Base-by-base conservation (phyloP, 2,797 vertebrate genomes). In the Crenichthys baileyi region DNA sequence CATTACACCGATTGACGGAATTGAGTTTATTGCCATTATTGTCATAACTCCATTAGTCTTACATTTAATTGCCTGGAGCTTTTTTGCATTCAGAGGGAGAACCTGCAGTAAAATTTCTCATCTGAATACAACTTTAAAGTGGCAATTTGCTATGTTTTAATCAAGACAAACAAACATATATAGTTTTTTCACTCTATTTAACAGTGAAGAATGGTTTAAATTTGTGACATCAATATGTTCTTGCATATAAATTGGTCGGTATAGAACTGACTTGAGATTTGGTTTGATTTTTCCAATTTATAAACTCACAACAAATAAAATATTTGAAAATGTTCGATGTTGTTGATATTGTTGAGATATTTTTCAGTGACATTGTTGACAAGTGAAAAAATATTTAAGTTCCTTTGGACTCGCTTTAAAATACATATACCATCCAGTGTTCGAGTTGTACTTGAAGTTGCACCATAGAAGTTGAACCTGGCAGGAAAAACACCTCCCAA, bases 41-140 rank as follows among this genome's bases (percentile, higher is more conserved):
- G 63, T 84, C 71, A 77, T 79, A 78, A 76, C 71, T 83, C 44
- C 48, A 78, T 87, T 79, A 84, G 41, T 71, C 75, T 77, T 50
- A 41, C 13, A 83, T 48, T 72, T 84, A 76, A 65, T 20, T 75
- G 72, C 75, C 79, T 60, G 72, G 11, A 65, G 46, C 48, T 70
- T 78, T 83, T 82, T 79, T 73, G 72, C 29, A 79, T 58, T 3
- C 65, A 39, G n/a, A 78, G 53, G 53, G 53, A 31, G 29, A 76
- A 58, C n/a, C 58, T 78, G 73, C 70, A 73, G 51, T 86, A 29
- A 84, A 72, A 75, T 50, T 31, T 70, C 56, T 63, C 24, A 1
- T 72, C 55, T 44, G n/a, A 63, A 20, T 73, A 60, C 9, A 11
- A 3, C 22, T 51, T 56, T 44, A 44, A 46, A 24, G 24, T 26